These are phyloP conservation scores for Ondatra zibethicus DNA, from an alignment of 2,113 vertebrate species.

Conservation along the genomic window DNA sequence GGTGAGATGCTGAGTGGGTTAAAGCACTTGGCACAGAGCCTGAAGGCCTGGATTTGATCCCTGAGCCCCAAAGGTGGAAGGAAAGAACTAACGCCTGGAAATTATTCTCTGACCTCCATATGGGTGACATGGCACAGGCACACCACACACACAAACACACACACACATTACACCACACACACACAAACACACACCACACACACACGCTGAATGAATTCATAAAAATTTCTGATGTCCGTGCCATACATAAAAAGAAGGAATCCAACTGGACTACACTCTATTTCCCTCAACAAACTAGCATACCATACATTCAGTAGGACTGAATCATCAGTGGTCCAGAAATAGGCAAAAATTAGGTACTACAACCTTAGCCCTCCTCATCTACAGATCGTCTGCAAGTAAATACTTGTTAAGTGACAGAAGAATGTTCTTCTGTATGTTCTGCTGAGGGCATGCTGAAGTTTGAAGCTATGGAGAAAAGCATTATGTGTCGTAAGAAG, in stretches of 20 bases:
- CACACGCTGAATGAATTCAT: not conserved
- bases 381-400: not conserved
- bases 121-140: not conserved
- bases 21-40: not conserved
- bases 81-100: not conserved
- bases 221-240: not conserved
- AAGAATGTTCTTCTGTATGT: not conserved
- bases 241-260: not conserved
- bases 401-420: not conserved
- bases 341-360: not conserved
- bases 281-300: not conserved
- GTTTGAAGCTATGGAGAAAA: conserved; percentile 25
- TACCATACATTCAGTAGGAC: not conserved
- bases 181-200: not conserved
- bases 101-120: not conserved
- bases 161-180: not conserved
- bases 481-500: not conserved
- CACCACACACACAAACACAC: not conserved
- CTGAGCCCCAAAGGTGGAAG: not conserved
- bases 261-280: not conserved
- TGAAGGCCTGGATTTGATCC: not conserved
- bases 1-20: not conserved
- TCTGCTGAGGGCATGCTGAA: not conserved
- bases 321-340: not conserved
- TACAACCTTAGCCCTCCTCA: not conserved